Conservation (phyloP, 2,113 vertebrate species). For the Hypanus sabinus region DNA sequence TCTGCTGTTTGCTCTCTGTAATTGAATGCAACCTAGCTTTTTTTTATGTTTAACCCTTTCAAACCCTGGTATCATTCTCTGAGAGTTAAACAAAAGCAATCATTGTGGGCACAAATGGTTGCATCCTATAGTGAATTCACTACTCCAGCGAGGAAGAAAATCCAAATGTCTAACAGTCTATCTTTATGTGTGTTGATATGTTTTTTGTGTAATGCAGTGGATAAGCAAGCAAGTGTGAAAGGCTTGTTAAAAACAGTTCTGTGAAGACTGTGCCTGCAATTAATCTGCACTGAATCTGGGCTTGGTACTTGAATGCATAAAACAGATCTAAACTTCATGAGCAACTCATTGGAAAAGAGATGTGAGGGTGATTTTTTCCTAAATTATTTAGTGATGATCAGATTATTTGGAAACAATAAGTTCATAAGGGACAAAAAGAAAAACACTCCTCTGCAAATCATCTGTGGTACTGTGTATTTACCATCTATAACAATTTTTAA, state of each 20-base stretch:
- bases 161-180: background rate
- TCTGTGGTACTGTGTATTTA: background rate
- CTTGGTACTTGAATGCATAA: conserved; percentile 6
- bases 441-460: background rate
- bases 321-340: background rate
- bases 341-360: background rate
- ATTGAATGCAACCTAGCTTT: background rate
- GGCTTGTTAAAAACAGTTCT: background rate
- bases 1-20: background rate
- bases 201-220: background rate
- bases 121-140: background rate
- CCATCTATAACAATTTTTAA: background rate
- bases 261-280: no score
- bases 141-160: background rate
- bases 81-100: background rate
- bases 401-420: background rate
- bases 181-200: background rate
- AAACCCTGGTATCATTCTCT: background rate
- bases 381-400: background rate
- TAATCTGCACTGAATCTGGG: background rate
- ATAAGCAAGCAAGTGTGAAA: background rate
- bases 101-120: background rate
- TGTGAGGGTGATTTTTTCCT: background rate
- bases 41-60: background rate
- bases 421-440: background rate